Evolutionary conservation across 1,140 invertebrate species (phyloP).

Genomic region (Brachionus rubens): DNA sequence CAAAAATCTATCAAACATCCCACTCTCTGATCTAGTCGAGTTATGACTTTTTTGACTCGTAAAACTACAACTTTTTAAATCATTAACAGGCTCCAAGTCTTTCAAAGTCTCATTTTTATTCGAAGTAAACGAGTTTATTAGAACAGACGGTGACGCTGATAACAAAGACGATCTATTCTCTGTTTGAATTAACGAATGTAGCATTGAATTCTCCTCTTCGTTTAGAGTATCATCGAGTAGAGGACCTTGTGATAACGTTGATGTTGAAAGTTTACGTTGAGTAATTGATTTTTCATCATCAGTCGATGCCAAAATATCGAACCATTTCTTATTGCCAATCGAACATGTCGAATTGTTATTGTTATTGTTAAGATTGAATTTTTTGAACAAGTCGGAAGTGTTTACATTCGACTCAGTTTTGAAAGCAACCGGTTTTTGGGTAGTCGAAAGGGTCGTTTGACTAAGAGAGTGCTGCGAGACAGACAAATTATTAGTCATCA

Average conservation of each 20-base stretch:
- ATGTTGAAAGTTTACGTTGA: neutral
- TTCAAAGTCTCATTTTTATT: slow-evolving; percentile 5
- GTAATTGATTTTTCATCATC: slow-evolving; percentile 12
- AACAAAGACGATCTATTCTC: slow-evolving; percentile 5
- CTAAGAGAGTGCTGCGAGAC: neutral
- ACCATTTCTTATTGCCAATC: slow-evolving; percentile 19
- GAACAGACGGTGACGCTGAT: slow-evolving; percentile 7
- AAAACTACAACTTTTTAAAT: slow-evolving; percentile 7
- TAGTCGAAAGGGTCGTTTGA: neutral
- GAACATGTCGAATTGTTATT: neutral
- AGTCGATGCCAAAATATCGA: slow-evolving; percentile 31
- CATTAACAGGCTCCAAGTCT: slow-evolving; percentile 14
- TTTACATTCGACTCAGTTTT: slow-evolving; percentile 5
- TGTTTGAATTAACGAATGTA: neutral
- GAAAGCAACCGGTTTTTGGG: slow-evolving; percentile 25
- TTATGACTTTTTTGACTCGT: neutral
- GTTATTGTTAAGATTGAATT: slow-evolving; percentile 40
- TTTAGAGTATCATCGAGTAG: neutral
- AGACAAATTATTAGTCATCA: slow-evolving; percentile 24
- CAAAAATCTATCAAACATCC: slow-evolving; percentile 35
- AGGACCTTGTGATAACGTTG: slow-evolving; percentile 5
- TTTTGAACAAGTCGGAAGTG: neutral
- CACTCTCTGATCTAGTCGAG: neutral
- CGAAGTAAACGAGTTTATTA: neutral
- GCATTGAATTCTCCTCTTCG: neutral